These are phyloP conservation scores for Druon quercuslanigerum DNA, from an alignment of 1,140 invertebrate genomes.

Conservation along the genomic window DNA sequence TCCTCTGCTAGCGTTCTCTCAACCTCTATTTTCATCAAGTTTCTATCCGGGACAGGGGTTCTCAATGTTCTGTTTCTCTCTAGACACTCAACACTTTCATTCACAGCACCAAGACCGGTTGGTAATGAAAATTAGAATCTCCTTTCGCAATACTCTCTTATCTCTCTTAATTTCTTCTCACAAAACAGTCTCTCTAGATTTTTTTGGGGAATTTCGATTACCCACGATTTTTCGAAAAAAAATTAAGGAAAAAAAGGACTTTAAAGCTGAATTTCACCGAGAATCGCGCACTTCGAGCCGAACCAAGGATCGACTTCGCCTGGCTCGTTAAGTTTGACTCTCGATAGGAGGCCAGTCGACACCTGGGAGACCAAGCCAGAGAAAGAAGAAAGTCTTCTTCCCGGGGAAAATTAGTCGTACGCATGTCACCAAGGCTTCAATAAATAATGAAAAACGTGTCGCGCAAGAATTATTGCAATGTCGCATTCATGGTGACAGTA, in stretches of 20 bases:
- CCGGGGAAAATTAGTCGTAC: conserved; percentile 13
- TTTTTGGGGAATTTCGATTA: not conserved
- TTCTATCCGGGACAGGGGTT: conserved; percentile 18
- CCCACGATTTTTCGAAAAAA: not conserved
- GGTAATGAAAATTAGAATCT: not conserved
- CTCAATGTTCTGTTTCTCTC: conserved; percentile 21
- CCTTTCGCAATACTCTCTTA: not conserved
- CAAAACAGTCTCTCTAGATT: not conserved
- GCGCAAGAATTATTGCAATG: conserved; percentile 16
- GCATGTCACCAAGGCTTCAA: not conserved
- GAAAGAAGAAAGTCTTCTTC: conserved; percentile 25
- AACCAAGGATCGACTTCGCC: conserved; percentile 6
- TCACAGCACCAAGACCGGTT: conserved; percentile 4
- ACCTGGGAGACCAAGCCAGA: not conserved
- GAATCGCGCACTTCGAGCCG: not conserved
- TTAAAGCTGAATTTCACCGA: not conserved
- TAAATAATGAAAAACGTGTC: conserved; percentile 2
- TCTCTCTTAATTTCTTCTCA: not conserved
- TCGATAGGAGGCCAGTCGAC: conserved; percentile 13
- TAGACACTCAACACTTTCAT: conserved; percentile 1
- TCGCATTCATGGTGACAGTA: conserved; percentile 19
- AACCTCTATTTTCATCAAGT: conserved; percentile 5
- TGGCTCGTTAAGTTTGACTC: conserved; percentile 9
- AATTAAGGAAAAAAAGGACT: not conserved
- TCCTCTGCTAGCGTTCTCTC: not conserved